Conservation (phyloP, 30 jellyfish, hydroid and myxozoan genomes). For the Mastigias papua region DNA sequence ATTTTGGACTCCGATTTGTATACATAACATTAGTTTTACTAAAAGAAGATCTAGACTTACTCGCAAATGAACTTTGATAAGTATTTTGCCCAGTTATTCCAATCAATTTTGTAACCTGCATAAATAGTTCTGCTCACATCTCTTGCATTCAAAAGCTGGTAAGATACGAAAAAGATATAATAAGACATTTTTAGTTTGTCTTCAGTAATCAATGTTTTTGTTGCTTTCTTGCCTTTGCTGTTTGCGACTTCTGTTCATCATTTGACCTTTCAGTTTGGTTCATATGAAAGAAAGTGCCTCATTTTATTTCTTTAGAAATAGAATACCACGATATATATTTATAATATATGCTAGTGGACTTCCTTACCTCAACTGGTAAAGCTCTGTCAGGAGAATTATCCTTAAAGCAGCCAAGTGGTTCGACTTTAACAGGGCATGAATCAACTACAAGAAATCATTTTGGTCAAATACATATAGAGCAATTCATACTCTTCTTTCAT, state of each 20-base stretch:
- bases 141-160: slow-evolving; percentile 65
- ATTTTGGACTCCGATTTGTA: no score
- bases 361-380: slow-evolving; percentile 40
- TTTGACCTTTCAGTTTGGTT: no score
- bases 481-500: no score
- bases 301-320: neutral
- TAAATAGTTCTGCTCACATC: slow-evolving; percentile 29
- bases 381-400: slow-evolving; percentile 56
- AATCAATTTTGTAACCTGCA: slow-evolving; percentile 48
- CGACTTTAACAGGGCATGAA: slow-evolving; percentile 52
- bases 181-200: no score
- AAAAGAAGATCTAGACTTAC: no score
- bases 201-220: no score
- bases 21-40: no score
- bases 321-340: neutral
- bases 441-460: slow-evolving; percentile 22
- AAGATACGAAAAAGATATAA: neutral
- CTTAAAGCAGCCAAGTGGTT: slow-evolving; percentile 76
- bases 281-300: no score
- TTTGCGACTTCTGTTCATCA: no score
- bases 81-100: slow-evolving; percentile 42
- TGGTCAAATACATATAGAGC: no score
- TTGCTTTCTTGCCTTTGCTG: no score
- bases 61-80: slow-evolving; percentile 70
- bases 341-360: no score